Evolutionary conservation across 2,113 vertebrate species (phyloP).

Genomic region (Phylloscopus trochiloides): DNA sequence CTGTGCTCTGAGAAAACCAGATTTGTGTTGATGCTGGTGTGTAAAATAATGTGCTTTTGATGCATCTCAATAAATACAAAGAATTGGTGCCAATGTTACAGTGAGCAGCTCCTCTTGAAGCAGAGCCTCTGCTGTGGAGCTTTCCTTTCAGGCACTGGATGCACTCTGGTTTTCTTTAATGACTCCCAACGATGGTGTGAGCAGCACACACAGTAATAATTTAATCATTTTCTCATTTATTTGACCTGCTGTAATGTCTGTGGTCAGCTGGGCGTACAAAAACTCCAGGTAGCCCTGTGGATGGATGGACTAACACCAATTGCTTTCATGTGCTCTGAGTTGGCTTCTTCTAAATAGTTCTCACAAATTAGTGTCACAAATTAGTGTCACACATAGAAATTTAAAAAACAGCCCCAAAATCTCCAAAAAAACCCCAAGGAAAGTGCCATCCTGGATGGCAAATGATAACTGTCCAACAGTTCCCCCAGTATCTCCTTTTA

Average conservation of each 20-base stretch:
- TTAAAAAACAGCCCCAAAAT: not conserved
- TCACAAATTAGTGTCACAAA: not conserved
- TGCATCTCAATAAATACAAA: not conserved
- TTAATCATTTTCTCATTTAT: not conserved
- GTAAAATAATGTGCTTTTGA: not conserved
- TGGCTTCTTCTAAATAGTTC: not conserved
- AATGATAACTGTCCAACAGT: not conserved
- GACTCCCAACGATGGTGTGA: rapidly evolving
- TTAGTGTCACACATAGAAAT: not conserved
- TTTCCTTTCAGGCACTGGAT: not conserved
- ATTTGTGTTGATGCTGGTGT: not conserved
- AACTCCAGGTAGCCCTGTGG: not conserved
- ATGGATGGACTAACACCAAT: not conserved
- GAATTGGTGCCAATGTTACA: not conserved
- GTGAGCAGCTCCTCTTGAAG: not conserved
- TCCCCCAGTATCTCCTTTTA: not conserved
- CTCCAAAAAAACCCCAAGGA: not conserved
- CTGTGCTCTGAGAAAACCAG: not conserved
- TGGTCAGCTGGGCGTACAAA: not conserved
- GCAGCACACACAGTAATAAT: not conserved
- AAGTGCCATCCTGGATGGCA: not conserved
- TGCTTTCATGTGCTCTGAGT: not conserved
- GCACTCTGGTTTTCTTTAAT: not conserved
- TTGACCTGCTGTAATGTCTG: not conserved
- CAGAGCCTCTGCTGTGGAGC: not conserved